phyloP scores from a whole-genome alignment of 2,888 invertebrate species.

The Ischnus inquisitorius region DNA sequence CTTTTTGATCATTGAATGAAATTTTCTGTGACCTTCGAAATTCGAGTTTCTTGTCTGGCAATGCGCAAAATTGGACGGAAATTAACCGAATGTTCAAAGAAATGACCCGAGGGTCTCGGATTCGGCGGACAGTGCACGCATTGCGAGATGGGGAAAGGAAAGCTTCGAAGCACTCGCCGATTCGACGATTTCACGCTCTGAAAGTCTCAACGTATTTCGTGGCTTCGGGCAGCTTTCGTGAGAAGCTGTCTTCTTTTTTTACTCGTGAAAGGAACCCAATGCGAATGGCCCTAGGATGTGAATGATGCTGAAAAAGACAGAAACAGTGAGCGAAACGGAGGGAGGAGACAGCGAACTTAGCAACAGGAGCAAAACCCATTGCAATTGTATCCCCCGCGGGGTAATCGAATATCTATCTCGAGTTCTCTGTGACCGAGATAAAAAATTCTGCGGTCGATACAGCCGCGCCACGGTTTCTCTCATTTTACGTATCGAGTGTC shows the following conservation, averaged over 20 bases:
- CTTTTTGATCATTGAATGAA: neutral
- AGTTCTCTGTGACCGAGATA: constrained; percentile 64
- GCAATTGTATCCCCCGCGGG: constrained; percentile 73
- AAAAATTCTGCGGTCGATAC: constrained; percentile 76
- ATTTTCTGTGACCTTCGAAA: neutral
- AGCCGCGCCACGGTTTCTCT: constrained; percentile 60
- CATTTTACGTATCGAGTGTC: constrained; percentile 73
- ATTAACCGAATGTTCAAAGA: neutral
- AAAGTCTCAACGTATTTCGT: constrained; percentile 34
- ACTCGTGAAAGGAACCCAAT: constrained; percentile 14
- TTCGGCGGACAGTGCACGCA: no score
- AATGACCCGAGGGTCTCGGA: neutral
- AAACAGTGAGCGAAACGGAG: constrained; percentile 11
- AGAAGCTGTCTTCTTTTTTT: constrained; percentile 14
- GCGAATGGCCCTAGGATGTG: constrained; percentile 40
- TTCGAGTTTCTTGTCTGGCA: neutral
- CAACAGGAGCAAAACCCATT: constrained; percentile 37
- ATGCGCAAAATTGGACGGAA: neutral
- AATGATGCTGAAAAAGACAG: constrained; percentile 53
- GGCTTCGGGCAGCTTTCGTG: constrained; percentile 38
- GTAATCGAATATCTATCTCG: constrained; percentile 75
- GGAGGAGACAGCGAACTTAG: constrained; percentile 7
- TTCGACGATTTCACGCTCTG: constrained; percentile 59
- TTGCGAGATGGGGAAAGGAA: neutral
- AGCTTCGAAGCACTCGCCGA: constrained; percentile 38